phyloP scores from a whole-genome alignment of 64 coral and sea anemone genomes.

The Astreopora myriophthalma region DNA sequence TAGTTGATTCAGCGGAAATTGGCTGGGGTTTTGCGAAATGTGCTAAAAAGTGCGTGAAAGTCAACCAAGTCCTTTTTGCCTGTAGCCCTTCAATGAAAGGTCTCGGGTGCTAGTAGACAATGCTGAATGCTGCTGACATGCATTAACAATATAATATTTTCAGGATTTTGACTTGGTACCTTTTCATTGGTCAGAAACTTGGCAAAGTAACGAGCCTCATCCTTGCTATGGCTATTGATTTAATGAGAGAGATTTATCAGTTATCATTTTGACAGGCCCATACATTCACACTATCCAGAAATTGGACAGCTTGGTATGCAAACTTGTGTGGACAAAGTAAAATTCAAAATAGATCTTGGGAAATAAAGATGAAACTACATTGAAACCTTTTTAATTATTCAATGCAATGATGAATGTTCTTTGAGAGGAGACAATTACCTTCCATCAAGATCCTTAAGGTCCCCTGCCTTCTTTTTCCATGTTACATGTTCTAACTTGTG shows the following conservation, averaged over 20 bases:
- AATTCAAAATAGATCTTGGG: background rate
- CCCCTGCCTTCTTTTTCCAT: conserved; percentile 78
- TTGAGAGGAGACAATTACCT: background rate
- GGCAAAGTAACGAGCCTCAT: conserved; percentile 86
- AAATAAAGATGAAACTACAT: no score
- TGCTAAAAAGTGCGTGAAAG: no score
- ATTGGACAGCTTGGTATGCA: background rate
- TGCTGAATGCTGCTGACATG: no score
- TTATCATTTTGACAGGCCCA: background rate
- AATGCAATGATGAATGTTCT: background rate
- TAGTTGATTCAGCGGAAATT: no score
- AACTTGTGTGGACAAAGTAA: background rate
- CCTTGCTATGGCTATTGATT: conserved; percentile 30
- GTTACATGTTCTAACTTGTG: conserved; percentile 94
- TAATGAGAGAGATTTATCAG: background rate
- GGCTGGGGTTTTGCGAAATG: no score
- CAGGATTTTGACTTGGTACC: conserved; percentile 15
- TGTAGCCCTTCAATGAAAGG: no score
- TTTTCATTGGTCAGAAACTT: conserved; percentile 97
- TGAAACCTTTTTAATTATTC: background rate
- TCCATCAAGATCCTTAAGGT: conserved; percentile 53
- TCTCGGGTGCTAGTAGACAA: no score
- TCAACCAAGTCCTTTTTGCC: no score
- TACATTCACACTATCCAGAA: background rate
- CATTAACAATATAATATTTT: background rate